Base-by-base conservation (phyloP, 2,797 vertebrate genomes). In the Argyrosomus regius region DNA sequence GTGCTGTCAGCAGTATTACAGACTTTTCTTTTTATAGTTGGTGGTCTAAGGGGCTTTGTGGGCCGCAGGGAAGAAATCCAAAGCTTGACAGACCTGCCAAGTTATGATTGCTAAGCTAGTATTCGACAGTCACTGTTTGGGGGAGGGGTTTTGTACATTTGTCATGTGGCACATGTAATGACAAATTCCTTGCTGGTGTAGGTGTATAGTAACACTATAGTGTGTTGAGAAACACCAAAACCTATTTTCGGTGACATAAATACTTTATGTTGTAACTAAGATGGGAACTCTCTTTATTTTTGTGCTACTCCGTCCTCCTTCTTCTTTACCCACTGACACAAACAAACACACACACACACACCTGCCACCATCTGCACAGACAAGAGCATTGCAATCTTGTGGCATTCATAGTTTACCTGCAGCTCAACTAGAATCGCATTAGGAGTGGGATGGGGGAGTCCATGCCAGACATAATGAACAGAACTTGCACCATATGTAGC, bases 401-500 rank as follows among this genome's bases (percentile, higher is more conserved):
- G 22, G 75, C 72, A 79, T 86, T 85, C 82, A 77, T 53, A 80
- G 61, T 80, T 90, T 87, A 90, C 80, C 82, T 87, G 81, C 84
- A 59, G 78, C 81, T 80, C 76, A 72, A 59, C 75, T 39, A 62
- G 77, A 81, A 88, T 88, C 48, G 56, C 88, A 92, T 91, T 84
- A 82, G 52, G 48, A 75, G n/a, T 66, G 49, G 61, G 81, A 43
- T 76, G 43, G 46, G 46, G 74, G 52, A 83, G 73, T 49, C 70
- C 45, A 46, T 82, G 81, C 71, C 22, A 35, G 53, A 67, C 57
- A 86, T 92, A 87, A 94, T 91, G 92, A 95, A 91, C 86, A 90
- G 57, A 89, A 91, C 85, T 77, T 75, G 80, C 83, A 75, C 83
- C 89, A 84, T 89, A 92, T 93, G 90, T 89, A 91, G 66, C 77